Conservation (phyloP, 1,140 invertebrate genomes). For the Drosophila mayri region DNA sequence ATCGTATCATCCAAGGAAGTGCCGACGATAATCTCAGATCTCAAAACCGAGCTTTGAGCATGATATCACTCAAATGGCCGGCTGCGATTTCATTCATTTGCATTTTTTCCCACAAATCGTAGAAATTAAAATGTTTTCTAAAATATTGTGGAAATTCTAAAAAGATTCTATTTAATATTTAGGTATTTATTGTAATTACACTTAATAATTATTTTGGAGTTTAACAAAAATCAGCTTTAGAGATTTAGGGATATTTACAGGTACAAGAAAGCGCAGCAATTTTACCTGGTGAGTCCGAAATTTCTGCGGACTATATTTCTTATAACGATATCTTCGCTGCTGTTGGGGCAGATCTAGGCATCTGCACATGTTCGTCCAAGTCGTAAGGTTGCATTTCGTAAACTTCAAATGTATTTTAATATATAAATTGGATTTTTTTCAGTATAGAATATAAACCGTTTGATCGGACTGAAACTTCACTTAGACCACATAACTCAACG, state of each 20-base stretch:
- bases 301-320: neutral
- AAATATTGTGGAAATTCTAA: too few relatives aligned
- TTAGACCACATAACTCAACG: too few relatives aligned
- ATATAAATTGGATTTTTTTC: too few relatives aligned
- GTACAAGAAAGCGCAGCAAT: neutral
- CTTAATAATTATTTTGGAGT: neutral
- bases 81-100: neutral
- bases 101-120: too few relatives aligned
- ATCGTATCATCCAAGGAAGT: neutral
- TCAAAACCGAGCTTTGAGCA: neutral
- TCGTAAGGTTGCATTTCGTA: too few relatives aligned
- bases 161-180: neutral
- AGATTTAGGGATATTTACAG: too few relatives aligned
- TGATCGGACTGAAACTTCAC: too few relatives aligned
- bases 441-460: too few relatives aligned
- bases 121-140: neutral
- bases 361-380: too few relatives aligned
- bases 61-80: constrained; percentile 7
- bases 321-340: neutral
- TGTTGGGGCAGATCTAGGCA: too few relatives aligned
- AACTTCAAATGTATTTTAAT: too few relatives aligned
- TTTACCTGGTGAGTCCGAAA: neutral
- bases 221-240: neutral
- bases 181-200: neutral
- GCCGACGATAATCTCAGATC: constrained; percentile 1